A percentile compares a stretch with the other conserved stretches of the same genome.
These are phyloP conservation scores for Drosophila arizonae DNA, from an alignment of 1,140 invertebrate genomes.

Conservation along the genomic window DNA sequence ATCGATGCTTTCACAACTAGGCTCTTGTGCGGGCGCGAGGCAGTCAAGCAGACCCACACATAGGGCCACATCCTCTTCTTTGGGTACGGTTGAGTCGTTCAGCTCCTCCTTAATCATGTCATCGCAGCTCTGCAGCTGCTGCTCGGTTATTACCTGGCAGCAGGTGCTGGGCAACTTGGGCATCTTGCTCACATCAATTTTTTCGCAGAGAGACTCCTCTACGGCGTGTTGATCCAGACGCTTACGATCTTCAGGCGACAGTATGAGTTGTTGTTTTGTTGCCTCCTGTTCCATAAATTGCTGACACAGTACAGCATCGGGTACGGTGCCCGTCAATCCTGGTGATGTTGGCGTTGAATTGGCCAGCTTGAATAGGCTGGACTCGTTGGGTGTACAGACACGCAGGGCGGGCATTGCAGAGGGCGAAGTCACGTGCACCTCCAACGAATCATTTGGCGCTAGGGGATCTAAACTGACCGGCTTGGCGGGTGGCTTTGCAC, in stretches of 20 bases:
- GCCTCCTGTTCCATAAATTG: slow-evolving; percentile 47
- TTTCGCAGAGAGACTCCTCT: slow-evolving; percentile 66
- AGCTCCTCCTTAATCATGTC: slow-evolving; percentile 22
- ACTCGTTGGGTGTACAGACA: slow-evolving; percentile 67
- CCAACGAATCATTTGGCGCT: slow-evolving; percentile 62
- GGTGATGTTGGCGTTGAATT: slow-evolving; percentile 68
- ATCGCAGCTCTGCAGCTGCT: slow-evolving; percentile 58
- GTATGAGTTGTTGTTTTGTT: slow-evolving; percentile 3
- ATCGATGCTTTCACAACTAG: slow-evolving; percentile 65
- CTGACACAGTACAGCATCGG: slow-evolving; percentile 51
- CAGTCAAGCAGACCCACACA: slow-evolving; percentile 61
- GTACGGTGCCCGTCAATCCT: not conserved
- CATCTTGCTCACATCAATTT: slow-evolving; percentile 59
- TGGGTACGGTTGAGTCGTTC: slow-evolving; percentile 32
- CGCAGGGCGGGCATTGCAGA: slow-evolving; percentile 61
- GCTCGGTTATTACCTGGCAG: slow-evolving; percentile 53
- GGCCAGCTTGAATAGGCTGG: slow-evolving; percentile 70
- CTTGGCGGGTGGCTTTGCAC: slow-evolving; percentile 1
- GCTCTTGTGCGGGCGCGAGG: slow-evolving; percentile 67
- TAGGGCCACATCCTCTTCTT: slow-evolving; percentile 57
- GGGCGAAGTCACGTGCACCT: slow-evolving; percentile 49
- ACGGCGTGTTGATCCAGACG: slow-evolving; percentile 56
- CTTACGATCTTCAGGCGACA: slow-evolving; percentile 52
- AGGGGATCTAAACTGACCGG: slow-evolving; percentile 38
- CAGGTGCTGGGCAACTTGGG: slow-evolving; percentile 64